Conservation (phyloP, 2,113 vertebrate species). For the Onychostruthus taczanowskii region DNA sequence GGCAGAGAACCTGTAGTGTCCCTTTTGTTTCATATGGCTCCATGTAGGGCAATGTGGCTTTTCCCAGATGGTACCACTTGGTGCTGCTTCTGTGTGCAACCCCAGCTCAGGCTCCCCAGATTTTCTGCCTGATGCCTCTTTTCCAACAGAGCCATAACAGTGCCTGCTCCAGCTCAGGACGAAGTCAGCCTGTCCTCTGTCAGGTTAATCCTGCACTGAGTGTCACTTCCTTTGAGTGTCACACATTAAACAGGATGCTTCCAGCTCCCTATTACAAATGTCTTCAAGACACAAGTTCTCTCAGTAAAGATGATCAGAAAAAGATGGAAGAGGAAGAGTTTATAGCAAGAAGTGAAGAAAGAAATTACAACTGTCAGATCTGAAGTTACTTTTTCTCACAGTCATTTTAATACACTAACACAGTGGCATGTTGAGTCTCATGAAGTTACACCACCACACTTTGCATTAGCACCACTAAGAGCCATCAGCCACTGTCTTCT, state of each 20-base stretch:
- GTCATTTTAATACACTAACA: neutral
- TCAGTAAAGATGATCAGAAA: neutral
- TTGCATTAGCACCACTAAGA: neutral
- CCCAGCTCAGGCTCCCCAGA: neutral
- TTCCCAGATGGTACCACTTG: neutral
- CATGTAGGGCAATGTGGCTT: fast-evolving
- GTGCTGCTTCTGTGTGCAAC: neutral
- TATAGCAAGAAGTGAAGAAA: neutral
- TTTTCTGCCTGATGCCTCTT: neutral
- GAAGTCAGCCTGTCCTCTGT: neutral
- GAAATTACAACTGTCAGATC: neutral
- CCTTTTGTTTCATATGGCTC: neutral
- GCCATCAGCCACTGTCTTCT: neutral
- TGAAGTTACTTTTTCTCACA: neutral
- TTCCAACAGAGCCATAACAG: fast-evolving
- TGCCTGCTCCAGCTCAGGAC: neutral
- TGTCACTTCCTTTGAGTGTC: neutral
- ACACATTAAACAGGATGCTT: neutral
- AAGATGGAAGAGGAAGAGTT: neutral
- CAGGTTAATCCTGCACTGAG: neutral
- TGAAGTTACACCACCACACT: neutral
- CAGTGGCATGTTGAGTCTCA: neutral
- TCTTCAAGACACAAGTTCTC: neutral
- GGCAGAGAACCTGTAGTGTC: neutral
- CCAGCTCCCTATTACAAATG: neutral